Percentiles rank a stretch among this genome's conserved stretches.
Evolutionary conservation across 2,113 vertebrate species (phyloP).

Genomic region (Pelodiscus sinensis): DNA sequence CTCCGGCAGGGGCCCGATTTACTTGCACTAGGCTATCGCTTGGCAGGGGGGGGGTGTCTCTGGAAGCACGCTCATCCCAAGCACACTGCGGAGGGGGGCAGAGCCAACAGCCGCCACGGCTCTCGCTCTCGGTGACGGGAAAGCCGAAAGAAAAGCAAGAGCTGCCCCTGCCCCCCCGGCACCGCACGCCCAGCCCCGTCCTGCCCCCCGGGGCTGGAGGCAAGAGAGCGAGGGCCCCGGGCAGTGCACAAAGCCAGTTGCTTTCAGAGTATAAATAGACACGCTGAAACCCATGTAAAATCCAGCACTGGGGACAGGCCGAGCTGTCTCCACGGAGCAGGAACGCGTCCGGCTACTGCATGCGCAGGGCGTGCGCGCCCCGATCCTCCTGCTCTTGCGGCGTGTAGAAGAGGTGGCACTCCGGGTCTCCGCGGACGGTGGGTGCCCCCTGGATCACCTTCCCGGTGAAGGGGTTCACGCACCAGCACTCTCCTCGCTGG

Average conservation of each 20-base stretch:
- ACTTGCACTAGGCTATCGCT: background rate
- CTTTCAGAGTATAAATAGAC: constrained; percentile 78
- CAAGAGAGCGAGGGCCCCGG: constrained; percentile 47
- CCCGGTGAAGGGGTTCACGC: constrained; percentile 92
- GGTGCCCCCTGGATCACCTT: constrained; percentile 87
- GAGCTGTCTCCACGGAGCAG: constrained; percentile 57
- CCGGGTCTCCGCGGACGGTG: constrained; percentile 91
- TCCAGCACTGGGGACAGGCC: constrained; percentile 49
- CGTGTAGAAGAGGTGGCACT: constrained; percentile 90
- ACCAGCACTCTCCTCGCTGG: constrained; percentile 97
- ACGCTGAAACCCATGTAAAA: constrained; percentile 70
- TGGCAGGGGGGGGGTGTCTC: background rate
- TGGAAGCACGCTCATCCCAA: background rate
- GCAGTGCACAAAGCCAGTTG: constrained; percentile 66
- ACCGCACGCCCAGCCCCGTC: constrained; percentile 35
- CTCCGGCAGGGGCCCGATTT: background rate
- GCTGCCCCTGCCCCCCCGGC: constrained; percentile 55
- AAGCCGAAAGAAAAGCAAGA: constrained; percentile 72
- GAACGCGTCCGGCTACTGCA: constrained; percentile 67
- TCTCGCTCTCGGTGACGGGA: constrained; percentile 75
- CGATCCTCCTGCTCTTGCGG: constrained; percentile 84
- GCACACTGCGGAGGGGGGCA: background rate
- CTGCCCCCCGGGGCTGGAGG: constrained; percentile 31
- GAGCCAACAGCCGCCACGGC: constrained; percentile 48
- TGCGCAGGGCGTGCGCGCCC: constrained; percentile 68